Evolutionary conservation across 2,888 invertebrate species (phyloP), one percentile per base, ranked within the genome.

Genomic region (Eilema depressum): DNA sequence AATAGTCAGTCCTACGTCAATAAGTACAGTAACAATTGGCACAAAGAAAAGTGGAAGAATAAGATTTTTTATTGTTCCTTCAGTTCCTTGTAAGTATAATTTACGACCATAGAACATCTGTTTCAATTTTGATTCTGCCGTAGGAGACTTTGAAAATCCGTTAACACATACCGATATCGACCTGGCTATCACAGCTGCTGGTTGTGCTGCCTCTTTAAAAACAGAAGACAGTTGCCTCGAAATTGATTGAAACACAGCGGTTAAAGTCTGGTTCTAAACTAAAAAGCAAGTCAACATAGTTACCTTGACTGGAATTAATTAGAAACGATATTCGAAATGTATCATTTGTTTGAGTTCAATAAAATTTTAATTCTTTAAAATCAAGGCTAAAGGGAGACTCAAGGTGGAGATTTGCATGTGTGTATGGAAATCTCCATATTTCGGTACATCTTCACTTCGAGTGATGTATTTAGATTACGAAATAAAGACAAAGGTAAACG

Each of bases 1-100:
- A 89, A 88, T 86, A 87, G 89, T 86, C 79, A 80, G 82, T 78
- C 79, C 83, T 82, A 76, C 83, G 83, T 88, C 89, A 88, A 88
- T 86, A 87, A 85, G 81, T 80, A 82, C 82, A 86, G 82, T 83
- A 85, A 86, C 85, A 82, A 83, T 81, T 81, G 81, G 74, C 74
- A 81, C 81, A 82, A 83, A 82, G 79, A 75, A 73, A 77, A 75
- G 69, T 72, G 61, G 72, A 73, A 75, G 82, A 82, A 83, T 74
- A 73, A 70, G 72, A 69, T 68, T 77, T 70, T 73, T 80, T 79
- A 83, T 86, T 53, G 53, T 53, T 20, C n/a, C 53, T n/a, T 53
- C 20, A 53, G 83, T 88, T 83, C 79, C 74, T 76, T 75, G 76
- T 74, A 75, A 12, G 26, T 30, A 28, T 82, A 81, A 86, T 86